Evolutionary conservation across 2,113 vertebrate species (phyloP).

Genomic region (Oceanodroma tethys): DNA sequence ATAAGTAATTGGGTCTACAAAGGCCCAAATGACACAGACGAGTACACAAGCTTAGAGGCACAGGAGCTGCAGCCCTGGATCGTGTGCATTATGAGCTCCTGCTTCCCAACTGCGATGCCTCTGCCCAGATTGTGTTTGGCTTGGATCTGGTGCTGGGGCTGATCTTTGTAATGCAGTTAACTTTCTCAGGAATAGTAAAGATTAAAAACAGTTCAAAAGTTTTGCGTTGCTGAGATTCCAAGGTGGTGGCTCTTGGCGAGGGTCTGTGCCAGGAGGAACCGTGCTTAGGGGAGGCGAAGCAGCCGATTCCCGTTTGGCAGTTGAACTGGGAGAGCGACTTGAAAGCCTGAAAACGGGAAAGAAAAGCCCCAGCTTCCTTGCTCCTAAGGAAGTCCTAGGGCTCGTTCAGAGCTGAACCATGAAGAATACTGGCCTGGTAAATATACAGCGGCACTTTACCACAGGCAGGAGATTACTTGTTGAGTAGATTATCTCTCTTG

Average conservation of each 20-base stretch:
- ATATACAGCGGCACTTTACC: slow-evolving; percentile 46
- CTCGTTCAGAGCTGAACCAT: slow-evolving; percentile 11
- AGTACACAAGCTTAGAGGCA: neutral
- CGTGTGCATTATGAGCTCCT: rapidly evolving
- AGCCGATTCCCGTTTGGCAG: neutral
- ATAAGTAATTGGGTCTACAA: slow-evolving; percentile 93
- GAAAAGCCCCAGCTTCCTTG: neutral
- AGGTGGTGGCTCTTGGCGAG: neutral
- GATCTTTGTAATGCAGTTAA: neutral
- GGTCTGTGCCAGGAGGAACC: neutral
- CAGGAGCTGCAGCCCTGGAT: neutral
- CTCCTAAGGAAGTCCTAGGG: neutral
- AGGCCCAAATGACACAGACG: slow-evolving; percentile 72
- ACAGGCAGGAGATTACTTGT: slow-evolving; percentile 67
- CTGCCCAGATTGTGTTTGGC: rapidly evolving
- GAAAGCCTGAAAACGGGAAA: neutral
- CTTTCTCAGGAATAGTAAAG: rapidly evolving
- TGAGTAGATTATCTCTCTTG: slow-evolving; percentile 81
- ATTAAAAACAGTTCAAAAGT: rapidly evolving
- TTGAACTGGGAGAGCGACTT: neutral
- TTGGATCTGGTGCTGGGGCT: neutral
- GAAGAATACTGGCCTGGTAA: neutral
- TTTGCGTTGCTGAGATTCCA: neutral
- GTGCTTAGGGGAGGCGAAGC: rapidly evolving
- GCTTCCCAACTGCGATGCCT: neutral